A percentile compares a stretch with the other conserved stretches of the same genome.
Conservation (phyloP, 2,888 invertebrate species). For the Creontiades dilutus region DNA sequence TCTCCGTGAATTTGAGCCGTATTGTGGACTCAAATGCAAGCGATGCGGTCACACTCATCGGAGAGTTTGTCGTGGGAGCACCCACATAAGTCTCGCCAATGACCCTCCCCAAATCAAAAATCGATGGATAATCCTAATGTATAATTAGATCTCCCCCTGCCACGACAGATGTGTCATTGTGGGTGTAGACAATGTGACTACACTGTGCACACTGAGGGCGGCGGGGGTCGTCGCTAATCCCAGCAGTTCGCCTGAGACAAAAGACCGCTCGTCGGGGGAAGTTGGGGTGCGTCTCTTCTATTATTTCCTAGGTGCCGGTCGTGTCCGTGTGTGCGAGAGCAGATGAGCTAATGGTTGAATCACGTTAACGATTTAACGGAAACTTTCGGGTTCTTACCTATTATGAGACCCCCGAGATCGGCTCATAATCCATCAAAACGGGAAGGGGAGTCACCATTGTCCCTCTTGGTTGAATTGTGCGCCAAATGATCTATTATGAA, state of each 20-base stretch:
- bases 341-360: slow-evolving; percentile 66
- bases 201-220: slow-evolving; percentile 20
- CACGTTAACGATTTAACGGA: slow-evolving; percentile 63
- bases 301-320: background rate
- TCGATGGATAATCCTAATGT: slow-evolving; percentile 64
- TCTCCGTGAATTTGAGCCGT: too few relatives aligned
- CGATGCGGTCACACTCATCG: too few relatives aligned
- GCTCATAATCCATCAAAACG: slow-evolving; percentile 56
- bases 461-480: background rate
- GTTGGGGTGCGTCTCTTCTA: slow-evolving; percentile 21
- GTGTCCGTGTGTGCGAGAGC: slow-evolving; percentile 2
- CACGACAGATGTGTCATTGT: slow-evolving; percentile 66
- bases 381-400: slow-evolving; percentile 1
- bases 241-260: slow-evolving; percentile 30
- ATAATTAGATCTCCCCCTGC: slow-evolving; percentile 57
- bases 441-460: background rate
- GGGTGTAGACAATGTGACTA: slow-evolving; percentile 68
- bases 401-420: background rate
- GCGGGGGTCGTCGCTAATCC: slow-evolving; percentile 23
- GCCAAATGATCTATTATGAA: background rate
- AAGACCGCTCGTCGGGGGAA: slow-evolving; percentile 21
- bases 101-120: slow-evolving; percentile 53
- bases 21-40: too few relatives aligned
- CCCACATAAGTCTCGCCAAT: background rate
- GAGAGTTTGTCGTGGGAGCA: too few relatives aligned